Conservation (phyloP, 2,797 vertebrate genomes). For the Hydrolagus colliei region DNA sequence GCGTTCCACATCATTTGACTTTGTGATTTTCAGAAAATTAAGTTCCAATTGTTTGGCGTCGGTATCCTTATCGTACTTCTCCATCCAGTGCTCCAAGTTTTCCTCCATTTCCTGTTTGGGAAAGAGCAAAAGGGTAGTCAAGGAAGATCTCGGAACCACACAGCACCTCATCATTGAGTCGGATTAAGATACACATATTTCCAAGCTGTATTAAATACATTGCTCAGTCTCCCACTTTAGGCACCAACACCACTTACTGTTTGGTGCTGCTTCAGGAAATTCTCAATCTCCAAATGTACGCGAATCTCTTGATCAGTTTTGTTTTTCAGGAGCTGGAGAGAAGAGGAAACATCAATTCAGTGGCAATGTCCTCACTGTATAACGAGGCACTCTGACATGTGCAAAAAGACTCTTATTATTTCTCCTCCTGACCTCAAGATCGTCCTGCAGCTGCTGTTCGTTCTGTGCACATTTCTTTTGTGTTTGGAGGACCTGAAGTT, state of each 20-base stretch:
- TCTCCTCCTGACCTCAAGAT: slow-evolving; percentile 54
- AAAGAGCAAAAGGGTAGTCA: slow-evolving; percentile 31
- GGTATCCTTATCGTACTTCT: slow-evolving; percentile 64
- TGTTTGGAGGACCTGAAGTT: slow-evolving; percentile 56
- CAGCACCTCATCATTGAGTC: background rate
- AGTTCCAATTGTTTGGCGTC: slow-evolving; percentile 66
- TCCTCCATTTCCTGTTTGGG: slow-evolving; percentile 53
- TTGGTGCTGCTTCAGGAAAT: slow-evolving; percentile 61
- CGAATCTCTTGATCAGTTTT: slow-evolving; percentile 59
- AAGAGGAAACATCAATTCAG: background rate
- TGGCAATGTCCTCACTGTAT: background rate
- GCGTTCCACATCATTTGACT: slow-evolving; percentile 53
- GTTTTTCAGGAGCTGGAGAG: slow-evolving; percentile 55
- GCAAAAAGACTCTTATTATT: background rate
- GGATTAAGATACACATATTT: background rate
- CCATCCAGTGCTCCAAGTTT: slow-evolving; percentile 66
- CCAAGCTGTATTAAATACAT: background rate
- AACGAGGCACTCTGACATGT: too few relatives aligned
- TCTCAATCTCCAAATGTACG: slow-evolving; percentile 56
- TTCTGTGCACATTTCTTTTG: slow-evolving; percentile 53
- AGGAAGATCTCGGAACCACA: background rate
- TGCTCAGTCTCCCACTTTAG: background rate
- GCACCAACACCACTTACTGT: slow-evolving; percentile 50
- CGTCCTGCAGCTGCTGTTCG: slow-evolving; percentile 55
- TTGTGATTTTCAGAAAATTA: slow-evolving; percentile 52